phyloP scores from a whole-genome alignment of 2,113 vertebrate genomes.

The Ariopsis seemanni region DNA sequence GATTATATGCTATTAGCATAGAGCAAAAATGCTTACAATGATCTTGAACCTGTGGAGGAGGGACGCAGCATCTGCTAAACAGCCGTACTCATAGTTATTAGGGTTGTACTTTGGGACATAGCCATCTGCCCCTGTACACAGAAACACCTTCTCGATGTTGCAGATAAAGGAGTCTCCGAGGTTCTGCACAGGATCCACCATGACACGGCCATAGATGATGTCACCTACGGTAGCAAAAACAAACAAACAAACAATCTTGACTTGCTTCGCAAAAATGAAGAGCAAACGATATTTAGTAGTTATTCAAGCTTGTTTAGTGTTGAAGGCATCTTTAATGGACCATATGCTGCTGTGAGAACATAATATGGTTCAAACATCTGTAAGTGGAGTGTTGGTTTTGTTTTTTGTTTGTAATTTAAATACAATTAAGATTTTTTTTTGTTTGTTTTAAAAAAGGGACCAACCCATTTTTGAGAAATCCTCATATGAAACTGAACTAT shows the following conservation, averaged over 20 bases:
- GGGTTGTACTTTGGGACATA: slow-evolving; percentile 79
- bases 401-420: too few relatives aligned
- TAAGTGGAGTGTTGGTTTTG: too few relatives aligned
- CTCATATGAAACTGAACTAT: too few relatives aligned
- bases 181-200: slow-evolving; percentile 81
- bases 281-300: background rate
- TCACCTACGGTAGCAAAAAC: slow-evolving; percentile 66
- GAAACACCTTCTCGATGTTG: slow-evolving; percentile 78
- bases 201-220: slow-evolving; percentile 70
- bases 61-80: slow-evolving; percentile 74
- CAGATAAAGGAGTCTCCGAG: slow-evolving; percentile 78
- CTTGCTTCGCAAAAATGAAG: background rate
- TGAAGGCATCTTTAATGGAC: background rate
- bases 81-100: slow-evolving; percentile 70
- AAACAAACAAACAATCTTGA: background rate
- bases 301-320: background rate
- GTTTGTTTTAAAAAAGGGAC: too few relatives aligned
- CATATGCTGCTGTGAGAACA: too few relatives aligned
- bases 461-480: background rate
- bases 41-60: slow-evolving; percentile 78
- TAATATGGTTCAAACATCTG: too few relatives aligned
- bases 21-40: slow-evolving; percentile 62
- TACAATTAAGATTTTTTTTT: too few relatives aligned
- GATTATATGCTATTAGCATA: background rate
- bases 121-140: slow-evolving; percentile 76